Evolutionary conservation across 2,888 invertebrate genomes (phyloP), one percentile per base, ranked within the genome.

Genomic region (Drosophila melanosoma): DNA sequence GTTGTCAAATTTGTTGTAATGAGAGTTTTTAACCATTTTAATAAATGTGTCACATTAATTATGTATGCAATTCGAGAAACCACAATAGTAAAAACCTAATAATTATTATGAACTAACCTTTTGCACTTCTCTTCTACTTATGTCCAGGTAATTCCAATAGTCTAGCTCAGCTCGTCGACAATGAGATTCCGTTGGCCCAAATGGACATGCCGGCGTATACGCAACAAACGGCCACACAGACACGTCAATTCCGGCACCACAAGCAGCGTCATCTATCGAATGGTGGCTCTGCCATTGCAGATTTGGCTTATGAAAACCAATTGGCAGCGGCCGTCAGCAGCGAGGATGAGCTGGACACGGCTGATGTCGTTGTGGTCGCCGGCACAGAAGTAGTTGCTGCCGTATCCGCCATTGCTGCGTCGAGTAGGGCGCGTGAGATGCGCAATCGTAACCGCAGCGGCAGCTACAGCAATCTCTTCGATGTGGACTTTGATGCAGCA

Each of bases 81-180:
- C n/a, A n/a, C 64, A 64, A 70, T 53, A 70, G 56, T 32, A 33
- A 59, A 69, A 56, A 29, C 4, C 8, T 33, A 58, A 53, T 42
- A 68, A 79, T 69, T 48, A 42, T 70, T 57, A 56, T 38, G 26
- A 23, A 81, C 84, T 84, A 86, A 88, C 35, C 32, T 7, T 23
- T 20, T 12, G 12, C 12, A 26, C 29, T 15, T 79, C 32, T 87
- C 86, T 69, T 82, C 87, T 56, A 38, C 38, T 26, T 56, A 32
- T 20, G 40, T n/a, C 26, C 94, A 95, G 95, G 95, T 93, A 95
- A 95, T 91, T 94, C 95, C 81, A 95, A 95, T 93, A 95, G 95
- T 91, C 94, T 95, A 91, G 95, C 95, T 66, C 95, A 95, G 89
- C 93, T 95, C 87, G 95, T 95, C 76, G 94, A 94, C 80, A 95